These are phyloP conservation scores for Daubentonia madagascariensis DNA, from an alignment of 2,113 vertebrate species.

Conservation along the genomic window DNA sequence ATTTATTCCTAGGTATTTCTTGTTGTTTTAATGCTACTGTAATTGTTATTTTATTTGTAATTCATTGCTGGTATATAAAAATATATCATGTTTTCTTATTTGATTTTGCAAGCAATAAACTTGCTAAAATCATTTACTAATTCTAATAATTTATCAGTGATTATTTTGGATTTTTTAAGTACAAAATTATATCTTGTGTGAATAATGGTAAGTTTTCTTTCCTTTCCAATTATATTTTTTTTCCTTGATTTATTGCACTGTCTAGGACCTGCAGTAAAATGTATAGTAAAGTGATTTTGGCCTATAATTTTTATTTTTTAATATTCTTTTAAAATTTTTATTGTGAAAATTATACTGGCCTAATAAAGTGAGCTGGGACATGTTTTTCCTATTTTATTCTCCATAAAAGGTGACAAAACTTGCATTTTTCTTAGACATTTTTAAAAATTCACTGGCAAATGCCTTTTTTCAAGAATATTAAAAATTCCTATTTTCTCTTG, in stretches of 20 bases:
- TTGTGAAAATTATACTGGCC: neutral
- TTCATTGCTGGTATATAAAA: neutral
- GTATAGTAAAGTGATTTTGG: neutral
- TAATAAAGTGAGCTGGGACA: neutral
- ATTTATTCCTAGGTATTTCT: neutral
- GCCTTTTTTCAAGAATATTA: conserved; percentile 13
- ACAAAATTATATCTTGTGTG: neutral
- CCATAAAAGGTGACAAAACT: neutral
- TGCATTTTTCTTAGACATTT: neutral
- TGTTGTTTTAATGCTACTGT: neutral
- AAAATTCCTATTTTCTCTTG: neutral
- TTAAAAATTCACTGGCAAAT: neutral
- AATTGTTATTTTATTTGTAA: neutral
- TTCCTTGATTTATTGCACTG: conserved; percentile 10
- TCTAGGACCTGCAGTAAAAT: neutral
- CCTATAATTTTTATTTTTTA: neutral
- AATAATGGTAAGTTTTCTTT: conserved; percentile 13
- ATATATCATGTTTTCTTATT: neutral
- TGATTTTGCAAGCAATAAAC: neutral
- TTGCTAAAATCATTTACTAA: neutral
- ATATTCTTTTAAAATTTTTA: neutral
- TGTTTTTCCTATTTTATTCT: neutral
- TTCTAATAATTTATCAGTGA: neutral
- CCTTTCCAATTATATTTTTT: neutral
- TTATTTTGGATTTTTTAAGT: neutral